Evolutionary conservation across 2,113 vertebrate genomes (phyloP).

Genomic region (Perca flavescens): DNA sequence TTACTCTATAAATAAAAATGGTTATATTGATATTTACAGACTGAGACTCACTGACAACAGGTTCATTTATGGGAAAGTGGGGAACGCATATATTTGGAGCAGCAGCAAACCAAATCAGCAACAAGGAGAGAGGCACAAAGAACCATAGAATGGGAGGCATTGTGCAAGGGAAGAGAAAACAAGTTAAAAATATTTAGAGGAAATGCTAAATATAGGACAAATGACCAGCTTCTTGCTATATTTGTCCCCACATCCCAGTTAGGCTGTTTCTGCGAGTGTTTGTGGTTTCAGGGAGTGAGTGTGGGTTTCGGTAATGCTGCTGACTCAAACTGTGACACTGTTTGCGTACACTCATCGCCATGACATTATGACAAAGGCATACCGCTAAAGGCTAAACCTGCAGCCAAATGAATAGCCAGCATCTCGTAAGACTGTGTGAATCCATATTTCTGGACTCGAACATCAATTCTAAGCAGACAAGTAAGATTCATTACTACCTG

Average conservation of each 20-base stretch:
- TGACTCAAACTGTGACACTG: conserved; percentile 52
- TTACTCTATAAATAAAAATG: conserved; percentile 30
- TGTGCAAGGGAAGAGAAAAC: conserved; percentile 60
- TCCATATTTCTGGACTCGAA: conserved; percentile 7
- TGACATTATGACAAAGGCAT: conserved; percentile 20
- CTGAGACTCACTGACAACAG: conserved; percentile 35
- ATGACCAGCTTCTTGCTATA: conserved; percentile 51
- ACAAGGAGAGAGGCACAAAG: conserved; percentile 52
- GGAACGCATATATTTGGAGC: conserved; percentile 44
- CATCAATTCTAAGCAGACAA: neutral
- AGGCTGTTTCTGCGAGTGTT: conserved; percentile 15
- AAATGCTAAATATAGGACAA: conserved; percentile 69
- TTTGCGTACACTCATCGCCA: conserved; percentile 26
- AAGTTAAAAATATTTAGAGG: conserved; percentile 55
- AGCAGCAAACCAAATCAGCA: conserved; percentile 43
- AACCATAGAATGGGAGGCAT: conserved; percentile 44
- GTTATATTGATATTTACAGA: conserved; percentile 35
- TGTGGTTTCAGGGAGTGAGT: conserved; percentile 37
- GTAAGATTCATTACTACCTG: neutral
- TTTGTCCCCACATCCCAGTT: conserved; percentile 62
- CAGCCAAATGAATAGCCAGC: neutral
- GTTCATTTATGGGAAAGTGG: conserved; percentile 47
- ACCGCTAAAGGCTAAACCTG: conserved; percentile 7
- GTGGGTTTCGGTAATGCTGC: conserved; percentile 32
- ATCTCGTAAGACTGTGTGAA: neutral